Conservation (phyloP, 2,113 vertebrate genomes). For the Leptosomus discolor region DNA sequence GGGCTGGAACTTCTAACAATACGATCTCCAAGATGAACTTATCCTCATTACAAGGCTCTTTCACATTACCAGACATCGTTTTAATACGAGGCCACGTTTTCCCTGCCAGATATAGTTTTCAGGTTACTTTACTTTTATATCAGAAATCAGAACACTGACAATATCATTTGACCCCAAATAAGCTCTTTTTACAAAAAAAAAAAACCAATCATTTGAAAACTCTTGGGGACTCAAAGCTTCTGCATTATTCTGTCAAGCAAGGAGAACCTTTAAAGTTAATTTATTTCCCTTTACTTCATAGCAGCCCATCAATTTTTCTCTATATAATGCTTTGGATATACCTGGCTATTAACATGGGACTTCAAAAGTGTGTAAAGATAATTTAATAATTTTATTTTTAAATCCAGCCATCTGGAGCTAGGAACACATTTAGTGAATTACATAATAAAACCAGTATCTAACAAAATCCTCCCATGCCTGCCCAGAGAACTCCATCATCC, state of each 20-base stretch:
- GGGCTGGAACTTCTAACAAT: background rate
- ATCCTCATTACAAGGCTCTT: background rate
- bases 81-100: background rate
- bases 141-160: background rate
- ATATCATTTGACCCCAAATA: background rate
- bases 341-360: background rate
- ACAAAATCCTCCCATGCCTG: background rate
- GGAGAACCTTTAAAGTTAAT: background rate
- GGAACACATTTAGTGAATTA: background rate
- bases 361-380: background rate
- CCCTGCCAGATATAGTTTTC: background rate
- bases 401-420: slow-evolving; percentile 36
- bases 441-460: background rate
- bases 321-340: background rate
- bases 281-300: background rate
- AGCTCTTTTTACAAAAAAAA: background rate
- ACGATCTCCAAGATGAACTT: background rate
- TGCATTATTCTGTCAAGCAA: background rate
- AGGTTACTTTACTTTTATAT: background rate
- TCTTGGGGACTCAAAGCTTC: background rate
- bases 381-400: slow-evolving; percentile 58
- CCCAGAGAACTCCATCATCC: background rate
- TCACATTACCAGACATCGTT: background rate
- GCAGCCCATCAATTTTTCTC: background rate
- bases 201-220: background rate